Base-by-base conservation (phyloP, 2,888 invertebrate species). In the Criorhina ranunculi region DNA sequence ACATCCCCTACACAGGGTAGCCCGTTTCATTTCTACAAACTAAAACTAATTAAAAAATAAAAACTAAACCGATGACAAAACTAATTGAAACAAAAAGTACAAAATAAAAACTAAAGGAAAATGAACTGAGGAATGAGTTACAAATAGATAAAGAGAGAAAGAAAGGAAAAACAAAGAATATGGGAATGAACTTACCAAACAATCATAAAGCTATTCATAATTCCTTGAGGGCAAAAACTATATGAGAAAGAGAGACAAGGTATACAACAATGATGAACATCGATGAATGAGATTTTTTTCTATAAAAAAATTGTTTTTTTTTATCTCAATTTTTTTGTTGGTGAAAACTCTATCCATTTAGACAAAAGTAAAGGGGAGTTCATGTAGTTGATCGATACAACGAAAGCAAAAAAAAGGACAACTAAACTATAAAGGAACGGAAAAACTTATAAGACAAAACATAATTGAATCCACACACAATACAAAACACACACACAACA, bases 161-260 rank as follows among this genome's bases (percentile, higher is more conserved):
- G 72, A 31, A 76, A 51, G 42, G 24, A 60, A 69, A 44, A 40
- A 57, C 62, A 42, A 67, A 35, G 44, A 64, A 70, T 70, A 33
- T 80, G 78, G 75, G 87, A 77, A 72, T 77, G 87, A 91, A 96
- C 96, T 96, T 95, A 96, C 96, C 96, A 96, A 92, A 95, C 95
- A 93, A 95, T 95, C 95, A 96, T 95, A 95, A 95, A 96, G 94
- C 95, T 95, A 95, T 95, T 96, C 95, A 95, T 95, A 94, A 95
- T 94, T 95, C 95, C 95, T 94, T 95, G 95, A 93, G 95, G 95
- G 95, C 95, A 95, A 93, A 95, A 94, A 95, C 95, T 95, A 94
- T 86, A 86, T 88, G 87, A 87, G 87, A 88, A 88, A 88, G 86
- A 88, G 87, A 88, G 83, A 87, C 78, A 87, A 86, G 82, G 82